Evolutionary conservation across 1,140 invertebrate genomes (phyloP), one percentile per base, ranked within the genome.

Genomic region (Pogonomyrmex barbatus): DNA sequence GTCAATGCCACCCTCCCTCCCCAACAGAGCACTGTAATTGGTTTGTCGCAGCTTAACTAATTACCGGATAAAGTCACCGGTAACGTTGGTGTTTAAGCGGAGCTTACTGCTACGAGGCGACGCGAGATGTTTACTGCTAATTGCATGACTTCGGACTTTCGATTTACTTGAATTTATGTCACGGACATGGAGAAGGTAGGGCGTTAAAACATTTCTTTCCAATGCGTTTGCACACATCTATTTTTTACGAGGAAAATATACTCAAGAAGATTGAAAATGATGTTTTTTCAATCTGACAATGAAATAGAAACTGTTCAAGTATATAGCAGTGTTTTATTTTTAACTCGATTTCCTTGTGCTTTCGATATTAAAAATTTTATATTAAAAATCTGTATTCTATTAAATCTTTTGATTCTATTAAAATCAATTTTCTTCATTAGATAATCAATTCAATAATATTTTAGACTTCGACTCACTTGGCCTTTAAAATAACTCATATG

Each of bases 11-110:
- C 6, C 68, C 85, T 30, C 67, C 60, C 56, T 2, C 62, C 85
- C 42, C 14, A 24, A 47, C 77, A 62, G 68, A 75, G 81, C 71
- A 62, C 76, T 88, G 88, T 90, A 90, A 90, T 90, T 90, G 89
- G 88, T 90, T 90, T 90, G 89, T 90, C 87, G 63, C 76, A 90
- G 88, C 89, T 90, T 90, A 90, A 90, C 89, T 89, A 90, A 90
- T 86, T 90, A 86, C 81, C 86, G 89, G 89, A 90, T 90, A 90
- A 90, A 90, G 89, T 90, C 89, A 81, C 84, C 82, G 52, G 88
- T 85, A 89, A 75, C 81, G 70, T 42, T 24, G 77, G 42, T 86
- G 52, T 90, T 90, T 90, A 90, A 90, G 86, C 86, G 50, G 62
- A 65, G 88, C 89, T 90, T 90, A 90, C 88, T 70, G 42, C 68